Percentiles rank a stretch among this genome's conserved stretches.
These are phyloP conservation scores for Eclectus roratus DNA, from an alignment of 2,113 vertebrate species.

Conservation along the genomic window DNA sequence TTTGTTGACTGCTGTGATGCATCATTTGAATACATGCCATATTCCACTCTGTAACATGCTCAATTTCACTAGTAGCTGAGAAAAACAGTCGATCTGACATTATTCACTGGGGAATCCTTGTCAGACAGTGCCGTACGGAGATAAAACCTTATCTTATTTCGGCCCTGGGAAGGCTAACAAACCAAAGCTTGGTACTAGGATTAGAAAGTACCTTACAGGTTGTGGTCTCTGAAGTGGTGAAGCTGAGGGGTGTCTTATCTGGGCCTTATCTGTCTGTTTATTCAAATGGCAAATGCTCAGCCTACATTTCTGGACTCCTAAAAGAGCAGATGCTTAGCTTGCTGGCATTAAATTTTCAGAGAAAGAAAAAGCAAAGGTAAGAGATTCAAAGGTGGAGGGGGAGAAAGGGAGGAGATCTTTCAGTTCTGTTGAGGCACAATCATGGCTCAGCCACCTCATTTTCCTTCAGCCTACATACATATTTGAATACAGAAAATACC, in stretches of 20 bases:
- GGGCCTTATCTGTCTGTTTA: not conserved
- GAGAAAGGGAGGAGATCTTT: not conserved
- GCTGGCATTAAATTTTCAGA: not conserved
- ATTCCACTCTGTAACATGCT: not conserved
- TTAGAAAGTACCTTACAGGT: not conserved
- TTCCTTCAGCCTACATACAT: not conserved
- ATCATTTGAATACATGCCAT: not conserved
- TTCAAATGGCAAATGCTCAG: not conserved
- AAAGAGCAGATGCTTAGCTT: not conserved
- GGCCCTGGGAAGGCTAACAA: not conserved
- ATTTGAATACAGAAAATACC: not conserved
- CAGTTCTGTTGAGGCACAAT: not conserved
- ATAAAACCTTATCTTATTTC: not conserved
- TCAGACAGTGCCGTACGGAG: not conserved
- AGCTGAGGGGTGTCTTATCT: not conserved
- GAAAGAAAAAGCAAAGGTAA: not conserved
- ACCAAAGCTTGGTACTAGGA: not conserved
- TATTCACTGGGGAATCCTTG: not conserved
- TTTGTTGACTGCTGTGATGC: constrained; percentile 4
- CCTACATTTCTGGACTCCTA: not conserved
- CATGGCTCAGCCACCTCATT: not conserved
- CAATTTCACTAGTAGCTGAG: constrained; percentile 16
- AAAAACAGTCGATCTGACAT: not conserved
- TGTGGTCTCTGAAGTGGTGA: not conserved
- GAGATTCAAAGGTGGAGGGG: not conserved